Evolutionary conservation across 1,140 invertebrate genomes (phyloP).

Genomic region (Nasonia giraulti): DNA sequence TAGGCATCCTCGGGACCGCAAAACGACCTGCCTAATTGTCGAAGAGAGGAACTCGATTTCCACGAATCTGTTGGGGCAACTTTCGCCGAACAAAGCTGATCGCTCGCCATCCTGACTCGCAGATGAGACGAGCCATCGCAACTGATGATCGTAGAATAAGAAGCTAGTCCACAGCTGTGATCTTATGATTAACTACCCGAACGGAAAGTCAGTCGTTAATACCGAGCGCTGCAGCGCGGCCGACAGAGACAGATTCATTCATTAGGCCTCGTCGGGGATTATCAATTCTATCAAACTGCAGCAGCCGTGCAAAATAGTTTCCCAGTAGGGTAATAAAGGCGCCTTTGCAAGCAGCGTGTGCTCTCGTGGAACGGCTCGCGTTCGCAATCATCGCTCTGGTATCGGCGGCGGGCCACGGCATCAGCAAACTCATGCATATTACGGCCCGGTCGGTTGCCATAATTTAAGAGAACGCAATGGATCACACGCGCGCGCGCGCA

Average conservation of each 20-base stretch:
- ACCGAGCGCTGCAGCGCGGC: not conserved
- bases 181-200: not conserved
- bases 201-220: not conserved
- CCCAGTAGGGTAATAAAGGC: conserved; percentile 14
- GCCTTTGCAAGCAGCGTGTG: not conserved
- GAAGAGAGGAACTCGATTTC: conserved; percentile 58
- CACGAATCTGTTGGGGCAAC: conserved; percentile 31
- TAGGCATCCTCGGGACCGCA: conserved; percentile 50
- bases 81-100: conserved; percentile 41
- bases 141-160: not conserved
- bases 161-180: not conserved
- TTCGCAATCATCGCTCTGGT: conserved; percentile 38
- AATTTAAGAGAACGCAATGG: conserved; percentile 45
- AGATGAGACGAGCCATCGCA: conserved; percentile 22
- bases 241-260: not conserved
- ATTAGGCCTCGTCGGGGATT: not conserved
- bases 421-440: conserved; percentile 6
- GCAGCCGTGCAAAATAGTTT: conserved; percentile 13
- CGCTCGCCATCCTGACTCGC: not conserved
- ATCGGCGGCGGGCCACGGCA: conserved; percentile 2
- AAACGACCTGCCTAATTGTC: conserved; percentile 62
- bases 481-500: conserved; percentile 38
- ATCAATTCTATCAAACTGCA: not conserved
- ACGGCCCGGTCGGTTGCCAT: conserved; percentile 1
- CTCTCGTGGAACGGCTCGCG: not conserved